Percentiles rank a stretch among this genome's conserved stretches.
These are phyloP conservation scores for Phenganax subtilis DNA, from an alignment of 92 coral and sea anemone species.

Conservation along the genomic window DNA sequence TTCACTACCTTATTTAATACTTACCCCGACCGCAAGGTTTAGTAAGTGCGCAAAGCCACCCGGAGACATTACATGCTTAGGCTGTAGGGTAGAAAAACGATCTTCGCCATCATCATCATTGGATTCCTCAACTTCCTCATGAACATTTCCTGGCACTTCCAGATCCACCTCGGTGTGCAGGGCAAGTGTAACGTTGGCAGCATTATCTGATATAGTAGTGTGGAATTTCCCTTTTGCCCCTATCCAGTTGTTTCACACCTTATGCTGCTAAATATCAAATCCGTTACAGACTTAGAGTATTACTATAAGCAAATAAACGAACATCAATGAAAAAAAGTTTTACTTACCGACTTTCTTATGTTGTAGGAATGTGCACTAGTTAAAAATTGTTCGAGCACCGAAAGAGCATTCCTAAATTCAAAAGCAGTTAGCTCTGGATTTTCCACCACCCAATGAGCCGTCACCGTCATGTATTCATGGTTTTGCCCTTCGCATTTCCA, in stretches of 20 bases:
- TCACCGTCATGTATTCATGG: slow-evolving; percentile 7
- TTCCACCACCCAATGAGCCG: slow-evolving; percentile 7
- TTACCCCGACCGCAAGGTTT: slow-evolving; percentile 15
- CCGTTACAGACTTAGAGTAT: too few species aligned
- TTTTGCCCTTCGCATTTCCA: neutral
- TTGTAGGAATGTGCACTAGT: neutral
- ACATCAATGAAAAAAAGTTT: too few species aligned
- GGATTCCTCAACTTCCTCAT: neutral
- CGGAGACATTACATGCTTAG: neutral
- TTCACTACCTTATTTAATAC: neutral
- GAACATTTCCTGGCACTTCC: neutral
- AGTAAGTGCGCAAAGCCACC: neutral
- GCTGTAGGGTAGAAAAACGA: neutral
- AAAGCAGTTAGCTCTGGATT: neutral
- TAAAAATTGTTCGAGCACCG: neutral
- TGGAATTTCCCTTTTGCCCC: too few species aligned
- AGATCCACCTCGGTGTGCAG: neutral
- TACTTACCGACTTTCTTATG: neutral
- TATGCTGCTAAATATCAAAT: too few species aligned
- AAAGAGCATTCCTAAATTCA: slow-evolving; percentile 8
- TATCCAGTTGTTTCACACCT: too few species aligned
- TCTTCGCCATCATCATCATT: neutral
- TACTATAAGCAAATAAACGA: too few species aligned
- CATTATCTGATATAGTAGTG: too few species aligned
- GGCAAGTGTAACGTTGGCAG: neutral